Evolutionary conservation across 2,888 invertebrate species (phyloP), one percentile per base, ranked within the genome.

Genomic region (Quadroppia sp.): DNA sequence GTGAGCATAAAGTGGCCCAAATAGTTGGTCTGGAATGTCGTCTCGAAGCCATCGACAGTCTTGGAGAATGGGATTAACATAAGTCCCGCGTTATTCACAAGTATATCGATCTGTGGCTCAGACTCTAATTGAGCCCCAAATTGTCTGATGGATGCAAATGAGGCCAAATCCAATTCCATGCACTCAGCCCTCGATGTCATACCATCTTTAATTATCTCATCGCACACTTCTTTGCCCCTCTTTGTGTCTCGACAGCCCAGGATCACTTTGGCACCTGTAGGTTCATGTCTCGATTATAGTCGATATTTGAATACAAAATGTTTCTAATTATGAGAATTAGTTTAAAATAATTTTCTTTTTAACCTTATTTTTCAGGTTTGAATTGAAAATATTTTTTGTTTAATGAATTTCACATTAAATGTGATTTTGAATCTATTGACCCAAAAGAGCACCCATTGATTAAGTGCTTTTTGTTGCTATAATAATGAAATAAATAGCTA

Each of bases 191-290:
- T 89, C 17, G 76, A 75, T 45, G 73, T 77, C 2, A 53, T 64
- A 1, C 76, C 75, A 42, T 71, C 72, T 9, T 75, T 75, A 64
- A 75, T 53, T 11, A 78, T 77, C 23, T 78, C 77, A 7, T 77
- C 73, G 17, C 75, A 53, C 15, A 88, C 86, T 80, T 87, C 86
- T 80, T 88, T 88, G 11, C 91, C 92, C 1, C 86, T 86, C 69
- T 88, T 88, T 79, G 89, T 79, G 81, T 91, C 90, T 78, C 94
- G 85, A 81, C 94, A 94, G 0, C 92, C 94, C 88, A 94, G 87
- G 76, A 94, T 90, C 48, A 94, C 86, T 75, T 87, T 87, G 0
- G 92, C 93, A 2, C 75, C 78, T 30, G 77, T 61, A 23, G 48
- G 42, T 11, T 42, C 7, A 42, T 42, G 7, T 42, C 42, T 42